These are phyloP conservation scores for Xenopus borealis DNA, from an alignment of 2,113 vertebrate genomes.

Conservation along the genomic window DNA sequence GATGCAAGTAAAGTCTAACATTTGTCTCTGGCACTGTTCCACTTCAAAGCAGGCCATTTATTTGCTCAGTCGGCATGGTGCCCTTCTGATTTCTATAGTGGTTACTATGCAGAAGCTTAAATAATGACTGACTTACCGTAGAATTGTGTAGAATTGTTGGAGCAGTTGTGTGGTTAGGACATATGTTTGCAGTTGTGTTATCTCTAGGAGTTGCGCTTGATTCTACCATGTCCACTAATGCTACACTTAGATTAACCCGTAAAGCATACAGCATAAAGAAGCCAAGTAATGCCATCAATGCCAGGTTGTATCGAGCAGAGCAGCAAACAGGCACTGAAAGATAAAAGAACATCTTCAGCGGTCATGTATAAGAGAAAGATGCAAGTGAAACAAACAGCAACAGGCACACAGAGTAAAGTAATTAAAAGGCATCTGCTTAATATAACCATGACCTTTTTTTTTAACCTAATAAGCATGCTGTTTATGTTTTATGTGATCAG, in stretches of 20 bases:
- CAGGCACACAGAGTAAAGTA: too few species aligned
- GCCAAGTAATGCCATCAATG: constrained; percentile 81
- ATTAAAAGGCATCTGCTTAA: too few species aligned
- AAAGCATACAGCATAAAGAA: constrained; percentile 90
- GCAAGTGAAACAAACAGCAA: neutral
- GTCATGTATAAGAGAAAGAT: neutral
- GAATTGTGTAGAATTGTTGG: constrained; percentile 66
- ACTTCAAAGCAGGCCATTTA: too few species aligned
- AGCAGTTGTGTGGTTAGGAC: constrained; percentile 67
- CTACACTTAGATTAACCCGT: constrained; percentile 93
- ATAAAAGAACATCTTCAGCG: constrained; percentile 27
- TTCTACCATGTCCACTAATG: constrained; percentile 89
- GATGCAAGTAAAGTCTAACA: too few species aligned
- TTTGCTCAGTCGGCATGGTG: too few species aligned
- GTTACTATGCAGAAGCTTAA: too few species aligned
- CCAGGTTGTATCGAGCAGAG: constrained; percentile 85
- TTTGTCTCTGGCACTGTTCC: too few species aligned
- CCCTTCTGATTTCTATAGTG: too few species aligned
- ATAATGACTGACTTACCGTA: constrained; percentile 63
- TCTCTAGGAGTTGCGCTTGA: constrained; percentile 57
- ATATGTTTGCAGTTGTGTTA: constrained; percentile 71
- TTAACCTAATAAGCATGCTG: too few species aligned
- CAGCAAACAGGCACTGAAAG: constrained; percentile 80
- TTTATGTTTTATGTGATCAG: too few species aligned
- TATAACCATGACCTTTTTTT: too few species aligned